phyloP scores from a whole-genome alignment of 2,888 invertebrate species.

The Ectemnius continuus region DNA sequence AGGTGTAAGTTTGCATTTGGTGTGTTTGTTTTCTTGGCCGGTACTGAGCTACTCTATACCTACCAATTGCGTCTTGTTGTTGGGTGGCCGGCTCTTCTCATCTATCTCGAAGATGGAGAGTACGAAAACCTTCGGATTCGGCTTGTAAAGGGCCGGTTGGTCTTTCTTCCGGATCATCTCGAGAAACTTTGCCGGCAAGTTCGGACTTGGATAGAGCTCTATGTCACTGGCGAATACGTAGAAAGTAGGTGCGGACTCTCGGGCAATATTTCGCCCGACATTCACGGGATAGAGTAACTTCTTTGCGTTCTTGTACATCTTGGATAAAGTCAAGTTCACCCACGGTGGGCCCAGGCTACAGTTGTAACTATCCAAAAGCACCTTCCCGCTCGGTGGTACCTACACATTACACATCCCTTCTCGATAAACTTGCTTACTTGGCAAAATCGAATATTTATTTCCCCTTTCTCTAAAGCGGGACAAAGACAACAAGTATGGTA shows the following conservation, averaged over 20 bases:
- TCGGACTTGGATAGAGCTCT: constrained; percentile 93
- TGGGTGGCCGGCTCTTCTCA: constrained; percentile 78
- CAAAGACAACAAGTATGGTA: no score
- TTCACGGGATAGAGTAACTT: constrained; percentile 93
- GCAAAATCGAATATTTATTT: not conserved
- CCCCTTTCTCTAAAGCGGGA: not conserved
- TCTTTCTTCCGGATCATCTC: constrained; percentile 89
- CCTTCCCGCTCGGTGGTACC: constrained; percentile 84
- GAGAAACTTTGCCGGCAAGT: constrained; percentile 88
- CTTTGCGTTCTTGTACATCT: constrained; percentile 88
- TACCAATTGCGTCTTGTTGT: constrained; percentile 76
- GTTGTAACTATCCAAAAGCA: constrained; percentile 84
- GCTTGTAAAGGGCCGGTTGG: constrained; percentile 82
- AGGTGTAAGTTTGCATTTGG: no score
- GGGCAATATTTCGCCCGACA: constrained; percentile 92
- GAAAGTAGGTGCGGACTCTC: constrained; percentile 89
- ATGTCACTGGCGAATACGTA: constrained; percentile 93
- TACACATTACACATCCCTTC: constrained; percentile 61
- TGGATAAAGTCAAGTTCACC: constrained; percentile 81
- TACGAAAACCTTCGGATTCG: constrained; percentile 88
- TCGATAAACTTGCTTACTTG: not conserved
- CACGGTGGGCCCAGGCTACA: constrained; percentile 87
- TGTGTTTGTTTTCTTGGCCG: no score
- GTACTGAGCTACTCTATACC: constrained; percentile 56
- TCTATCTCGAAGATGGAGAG: constrained; percentile 94